Conservation (phyloP, 1,140 invertebrate species). For the Apis dorsata region DNA sequence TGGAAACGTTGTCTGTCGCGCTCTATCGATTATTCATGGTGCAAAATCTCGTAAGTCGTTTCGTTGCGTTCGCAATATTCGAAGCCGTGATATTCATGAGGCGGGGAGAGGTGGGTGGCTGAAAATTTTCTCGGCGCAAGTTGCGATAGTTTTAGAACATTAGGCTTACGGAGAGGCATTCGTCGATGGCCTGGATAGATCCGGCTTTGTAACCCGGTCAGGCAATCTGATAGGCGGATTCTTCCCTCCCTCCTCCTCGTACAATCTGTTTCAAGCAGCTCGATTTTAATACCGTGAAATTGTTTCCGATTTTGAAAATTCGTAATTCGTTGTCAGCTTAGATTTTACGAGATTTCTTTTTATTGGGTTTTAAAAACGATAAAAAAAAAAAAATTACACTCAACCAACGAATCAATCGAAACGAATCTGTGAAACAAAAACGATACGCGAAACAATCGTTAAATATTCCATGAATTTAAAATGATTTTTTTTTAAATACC, state of each 20-base stretch:
- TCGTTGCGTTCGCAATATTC: constrained; percentile 30
- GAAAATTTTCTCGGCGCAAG: background rate
- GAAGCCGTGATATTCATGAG: constrained; percentile 15
- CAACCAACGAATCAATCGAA: too few species aligned
- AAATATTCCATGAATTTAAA: too few species aligned
- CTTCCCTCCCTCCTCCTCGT: background rate
- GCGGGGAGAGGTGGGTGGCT: background rate
- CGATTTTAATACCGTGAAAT: background rate
- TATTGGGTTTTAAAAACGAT: too few species aligned
- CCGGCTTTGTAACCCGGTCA: constrained; percentile 7
- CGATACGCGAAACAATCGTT: too few species aligned
- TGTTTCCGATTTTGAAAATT: too few species aligned
- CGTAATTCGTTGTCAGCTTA: too few species aligned
- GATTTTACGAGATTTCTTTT: too few species aligned
- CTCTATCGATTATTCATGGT: constrained; percentile 29
- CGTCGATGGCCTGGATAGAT: constrained; percentile 18
- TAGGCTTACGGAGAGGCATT: background rate
- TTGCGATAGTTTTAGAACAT: constrained; percentile 14
- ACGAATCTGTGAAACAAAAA: too few species aligned
- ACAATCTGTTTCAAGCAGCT: background rate
- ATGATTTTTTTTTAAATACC: too few species aligned
- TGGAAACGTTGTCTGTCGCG: constrained; percentile 26
- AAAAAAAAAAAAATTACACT: too few species aligned
- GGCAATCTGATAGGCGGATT: background rate
- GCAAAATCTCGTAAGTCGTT: constrained; percentile 32